phyloP scores from a whole-genome alignment of 2,113 vertebrate species.

The Etheostoma spectabile region DNA sequence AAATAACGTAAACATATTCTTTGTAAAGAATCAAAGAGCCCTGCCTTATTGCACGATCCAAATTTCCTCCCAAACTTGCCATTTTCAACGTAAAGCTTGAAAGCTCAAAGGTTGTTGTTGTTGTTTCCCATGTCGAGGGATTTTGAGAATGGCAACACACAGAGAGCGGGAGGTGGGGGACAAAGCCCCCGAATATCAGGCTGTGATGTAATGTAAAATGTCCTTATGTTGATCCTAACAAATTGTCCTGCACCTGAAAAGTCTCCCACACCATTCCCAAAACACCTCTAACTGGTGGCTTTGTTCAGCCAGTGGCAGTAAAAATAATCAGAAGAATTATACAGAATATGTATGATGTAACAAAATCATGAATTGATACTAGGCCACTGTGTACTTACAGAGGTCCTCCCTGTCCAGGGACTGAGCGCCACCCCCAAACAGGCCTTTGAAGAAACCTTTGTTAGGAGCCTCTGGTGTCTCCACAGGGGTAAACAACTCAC shows the following conservation, averaged over 20 bases:
- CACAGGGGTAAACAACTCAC: conserved; percentile 97
- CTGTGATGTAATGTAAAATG: too few species aligned
- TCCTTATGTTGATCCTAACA: too few species aligned
- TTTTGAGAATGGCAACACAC: too few species aligned
- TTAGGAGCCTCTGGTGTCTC: conserved; percentile 99
- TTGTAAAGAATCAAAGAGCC: too few species aligned
- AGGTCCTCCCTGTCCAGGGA: conserved; percentile 97
- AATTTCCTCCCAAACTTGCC: too few species aligned
- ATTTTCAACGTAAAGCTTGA: too few species aligned
- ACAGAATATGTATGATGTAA: not conserved
- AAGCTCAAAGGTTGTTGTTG: too few species aligned
- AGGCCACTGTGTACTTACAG: conserved; percentile 87
- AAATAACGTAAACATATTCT: too few species aligned
- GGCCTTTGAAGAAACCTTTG: conserved; percentile 97
- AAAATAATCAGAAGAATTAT: not conserved
- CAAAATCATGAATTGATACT: not conserved
- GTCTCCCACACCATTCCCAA: not conserved
- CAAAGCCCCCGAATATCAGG: too few species aligned
- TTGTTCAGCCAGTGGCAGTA: not conserved
- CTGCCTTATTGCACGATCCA: too few species aligned
- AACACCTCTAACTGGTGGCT: not conserved
- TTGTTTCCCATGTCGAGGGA: too few species aligned
- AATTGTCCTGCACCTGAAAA: not conserved
- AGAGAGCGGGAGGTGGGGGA: too few species aligned
- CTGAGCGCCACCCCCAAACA: conserved; percentile 97